Evolutionary conservation across 2,797 vertebrate genomes (phyloP).

Genomic region (Xenops minutus): DNA sequence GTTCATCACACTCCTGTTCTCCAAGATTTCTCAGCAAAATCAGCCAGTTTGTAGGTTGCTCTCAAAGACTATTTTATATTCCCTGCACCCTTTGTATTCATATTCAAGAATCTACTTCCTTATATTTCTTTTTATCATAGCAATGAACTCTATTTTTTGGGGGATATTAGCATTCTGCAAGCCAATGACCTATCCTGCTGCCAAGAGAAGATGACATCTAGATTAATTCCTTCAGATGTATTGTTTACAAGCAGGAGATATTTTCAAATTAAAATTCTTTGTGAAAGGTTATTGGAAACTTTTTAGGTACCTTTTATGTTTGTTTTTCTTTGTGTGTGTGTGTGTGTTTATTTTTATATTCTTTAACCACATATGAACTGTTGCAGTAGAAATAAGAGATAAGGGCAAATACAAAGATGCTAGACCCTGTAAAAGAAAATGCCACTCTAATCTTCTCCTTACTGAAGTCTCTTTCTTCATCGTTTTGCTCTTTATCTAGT

Average conservation of each 20-base stretch:
- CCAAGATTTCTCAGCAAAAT: not conserved
- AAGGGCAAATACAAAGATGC: not conserved
- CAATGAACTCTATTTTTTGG: not conserved
- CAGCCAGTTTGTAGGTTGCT: not conserved
- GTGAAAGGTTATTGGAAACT: not conserved
- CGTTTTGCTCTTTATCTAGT: not conserved
- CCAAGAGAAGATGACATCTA: not conserved
- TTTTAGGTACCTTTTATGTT: not conserved
- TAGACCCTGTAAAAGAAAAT: not conserved
- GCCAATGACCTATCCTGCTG: not conserved
- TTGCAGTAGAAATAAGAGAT: not conserved
- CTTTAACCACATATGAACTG: not conserved
- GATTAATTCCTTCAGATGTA: not conserved
- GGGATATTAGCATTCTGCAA: not conserved
- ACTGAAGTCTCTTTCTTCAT: not conserved
- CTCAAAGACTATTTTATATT: not conserved
- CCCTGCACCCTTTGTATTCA: not conserved
- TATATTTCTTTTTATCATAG: not conserved
- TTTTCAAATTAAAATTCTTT: not conserved
- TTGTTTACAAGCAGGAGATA: not conserved
- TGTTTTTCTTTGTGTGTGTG: not conserved
- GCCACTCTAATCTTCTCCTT: not conserved
- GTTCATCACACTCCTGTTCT: accelerated
- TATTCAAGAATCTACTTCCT: not conserved
- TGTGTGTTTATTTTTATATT: not conserved